Conservation (phyloP, 2,113 vertebrate species). For the Elachura formosa region DNA sequence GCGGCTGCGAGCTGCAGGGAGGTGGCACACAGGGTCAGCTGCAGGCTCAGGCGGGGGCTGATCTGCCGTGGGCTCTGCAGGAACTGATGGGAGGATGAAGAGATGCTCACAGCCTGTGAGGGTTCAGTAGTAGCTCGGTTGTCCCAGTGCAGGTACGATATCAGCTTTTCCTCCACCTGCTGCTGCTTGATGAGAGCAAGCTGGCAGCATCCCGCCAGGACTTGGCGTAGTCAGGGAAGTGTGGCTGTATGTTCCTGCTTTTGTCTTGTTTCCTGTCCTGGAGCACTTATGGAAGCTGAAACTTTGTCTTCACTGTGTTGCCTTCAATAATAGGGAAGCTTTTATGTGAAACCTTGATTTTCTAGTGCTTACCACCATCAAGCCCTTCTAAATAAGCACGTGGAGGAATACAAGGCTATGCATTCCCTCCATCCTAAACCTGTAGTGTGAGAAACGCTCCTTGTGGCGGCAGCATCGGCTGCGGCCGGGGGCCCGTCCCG, state of each 20-base stretch:
- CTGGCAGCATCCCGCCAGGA: constrained; percentile 70
- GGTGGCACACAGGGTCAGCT: not conserved
- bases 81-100: accelerated
- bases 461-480: constrained; percentile 15
- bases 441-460: not conserved
- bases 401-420: accelerated
- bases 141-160: constrained; percentile 21
- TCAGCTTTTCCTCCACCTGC: constrained; percentile 68
- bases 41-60: not conserved
- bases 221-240: constrained; percentile 6
- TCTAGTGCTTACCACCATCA: accelerated
- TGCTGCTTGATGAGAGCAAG: not conserved
- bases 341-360: not conserved
- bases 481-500: not conserved
- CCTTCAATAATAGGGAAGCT: not conserved
- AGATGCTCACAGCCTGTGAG: not conserved
- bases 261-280: not conserved
- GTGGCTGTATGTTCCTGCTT: not conserved
- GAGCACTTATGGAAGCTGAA: not conserved
- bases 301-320: not conserved
- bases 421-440: accelerated
- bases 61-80: not conserved
- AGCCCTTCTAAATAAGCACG: accelerated
- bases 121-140: not conserved
- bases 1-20: not conserved